Percentiles rank a stretch among this genome's conserved stretches.
Evolutionary conservation across 1,140 invertebrate species (phyloP).

Genomic region (Epicauta chinensis): DNA sequence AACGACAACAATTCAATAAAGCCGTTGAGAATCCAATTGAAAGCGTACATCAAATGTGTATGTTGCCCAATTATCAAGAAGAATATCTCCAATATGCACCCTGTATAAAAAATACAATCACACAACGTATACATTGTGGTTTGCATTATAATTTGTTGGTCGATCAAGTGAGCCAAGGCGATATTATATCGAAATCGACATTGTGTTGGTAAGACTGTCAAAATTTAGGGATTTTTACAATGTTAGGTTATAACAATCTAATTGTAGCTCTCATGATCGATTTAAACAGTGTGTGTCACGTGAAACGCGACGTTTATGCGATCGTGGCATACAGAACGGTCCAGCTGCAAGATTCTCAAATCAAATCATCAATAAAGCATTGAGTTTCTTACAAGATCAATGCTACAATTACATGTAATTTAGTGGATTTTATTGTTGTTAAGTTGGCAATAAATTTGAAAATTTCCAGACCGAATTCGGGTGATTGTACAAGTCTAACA

Average conservation of each 20-base stretch:
- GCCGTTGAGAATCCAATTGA: slow-evolving; percentile 53
- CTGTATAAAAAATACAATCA: slow-evolving; percentile 54
- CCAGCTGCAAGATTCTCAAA: slow-evolving; percentile 47
- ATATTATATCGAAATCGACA: slow-evolving; percentile 48
- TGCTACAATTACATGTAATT: slow-evolving; percentile 54
- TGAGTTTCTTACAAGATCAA: slow-evolving; percentile 53
- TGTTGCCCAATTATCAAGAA: slow-evolving; percentile 49
- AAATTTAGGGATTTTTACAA: neutral
- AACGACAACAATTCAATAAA: slow-evolving; percentile 50
- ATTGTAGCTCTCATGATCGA: slow-evolving; percentile 50
- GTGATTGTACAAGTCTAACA: slow-evolving; percentile 41
- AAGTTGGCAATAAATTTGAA: slow-evolving; percentile 11
- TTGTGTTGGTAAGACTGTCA: slow-evolving; percentile 50
- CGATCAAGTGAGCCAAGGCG: slow-evolving; percentile 50
- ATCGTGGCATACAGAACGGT: slow-evolving; percentile 45
- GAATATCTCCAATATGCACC: slow-evolving; percentile 55
- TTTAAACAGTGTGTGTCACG: slow-evolving; percentile 52
- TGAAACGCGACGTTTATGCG: slow-evolving; percentile 49
- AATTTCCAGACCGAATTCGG: slow-evolving; percentile 46
- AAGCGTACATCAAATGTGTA: slow-evolving; percentile 54
- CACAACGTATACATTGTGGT: slow-evolving; percentile 50
- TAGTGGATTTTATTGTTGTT: neutral
- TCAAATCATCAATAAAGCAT: slow-evolving; percentile 52
- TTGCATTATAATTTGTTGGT: slow-evolving; percentile 51
- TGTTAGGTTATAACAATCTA: neutral